Conservation (phyloP, 2,797 vertebrate species). For the Micropoecilia bifurca region DNA sequence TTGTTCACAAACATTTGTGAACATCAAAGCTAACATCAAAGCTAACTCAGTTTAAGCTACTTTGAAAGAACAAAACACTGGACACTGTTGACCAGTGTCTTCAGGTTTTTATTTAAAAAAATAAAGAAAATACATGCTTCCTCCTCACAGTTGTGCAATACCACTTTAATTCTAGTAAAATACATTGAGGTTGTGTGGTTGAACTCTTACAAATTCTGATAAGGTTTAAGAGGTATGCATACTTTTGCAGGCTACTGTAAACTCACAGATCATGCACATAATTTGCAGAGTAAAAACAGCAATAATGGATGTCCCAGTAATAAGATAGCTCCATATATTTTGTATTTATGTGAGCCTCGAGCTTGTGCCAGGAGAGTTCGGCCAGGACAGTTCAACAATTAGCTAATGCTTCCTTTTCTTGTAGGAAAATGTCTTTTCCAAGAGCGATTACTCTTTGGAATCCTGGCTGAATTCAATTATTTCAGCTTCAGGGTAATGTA, state of each 20-base stretch:
- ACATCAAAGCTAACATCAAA: neutral
- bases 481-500: slow-evolving; percentile 23
- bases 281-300: slow-evolving; percentile 8
- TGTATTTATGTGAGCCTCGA: slow-evolving; percentile 13
- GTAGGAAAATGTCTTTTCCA: slow-evolving; percentile 29
- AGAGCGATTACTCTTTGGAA: slow-evolving; percentile 26
- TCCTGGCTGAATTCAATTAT: slow-evolving; percentile 24
- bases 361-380: slow-evolving; percentile 41
- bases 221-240: neutral
- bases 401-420: slow-evolving; percentile 46
- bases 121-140: neutral
- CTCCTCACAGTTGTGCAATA: neutral
- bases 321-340: slow-evolving; percentile 29
- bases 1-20: neutral
- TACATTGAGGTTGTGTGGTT: neutral
- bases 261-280: neutral
- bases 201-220: neutral
- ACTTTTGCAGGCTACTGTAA: neutral
- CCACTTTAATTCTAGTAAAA: neutral
- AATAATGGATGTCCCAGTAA: slow-evolving; percentile 25
- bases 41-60: neutral
- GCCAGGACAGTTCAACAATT: slow-evolving; percentile 41
- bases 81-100: neutral
- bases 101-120: neutral
- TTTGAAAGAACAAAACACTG: neutral